A percentile compares a stretch with the other conserved stretches of the same genome.
Evolutionary conservation across 2,888 invertebrate genomes (phyloP).

Genomic region (Syritta pipiens): DNA sequence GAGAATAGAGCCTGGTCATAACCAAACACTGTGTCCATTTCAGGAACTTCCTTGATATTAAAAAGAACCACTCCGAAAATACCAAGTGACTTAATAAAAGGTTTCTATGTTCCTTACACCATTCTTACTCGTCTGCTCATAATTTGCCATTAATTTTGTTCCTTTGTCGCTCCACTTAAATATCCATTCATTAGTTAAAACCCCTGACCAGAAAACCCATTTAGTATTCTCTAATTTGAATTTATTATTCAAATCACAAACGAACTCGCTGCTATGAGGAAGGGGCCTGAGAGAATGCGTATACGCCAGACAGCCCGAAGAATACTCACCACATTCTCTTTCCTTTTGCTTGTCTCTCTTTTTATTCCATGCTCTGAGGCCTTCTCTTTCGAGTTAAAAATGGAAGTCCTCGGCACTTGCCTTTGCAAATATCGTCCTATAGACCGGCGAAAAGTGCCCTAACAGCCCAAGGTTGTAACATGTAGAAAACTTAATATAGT

Average conservation of each 20-base stretch:
- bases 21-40: too few relatives aligned
- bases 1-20: too few relatives aligned
- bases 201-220: not conserved
- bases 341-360: not conserved
- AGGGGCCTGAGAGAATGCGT: constrained; percentile 20
- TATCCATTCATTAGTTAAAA: not conserved
- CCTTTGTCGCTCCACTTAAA: not conserved
- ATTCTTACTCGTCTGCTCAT: not conserved
- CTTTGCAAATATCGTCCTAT: constrained; percentile 35
- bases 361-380: constrained; percentile 4
- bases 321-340: constrained; percentile 55
- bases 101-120: not conserved
- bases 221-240: not conserved
- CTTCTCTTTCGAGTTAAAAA: constrained; percentile 39
- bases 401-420: constrained; percentile 30
- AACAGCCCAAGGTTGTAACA: constrained; percentile 60
- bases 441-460: constrained; percentile 58
- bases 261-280: not conserved
- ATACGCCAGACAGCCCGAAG: constrained; percentile 39
- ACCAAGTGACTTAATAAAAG: too few relatives aligned
- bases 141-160: constrained; percentile 9
- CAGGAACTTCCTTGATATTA: too few relatives aligned
- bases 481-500: constrained; percentile 42
- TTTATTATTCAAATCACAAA: constrained; percentile 50
- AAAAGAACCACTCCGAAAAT: too few relatives aligned